phyloP scores from a whole-genome alignment of 1,140 invertebrate genomes.

The Tigriopus japonicus region DNA sequence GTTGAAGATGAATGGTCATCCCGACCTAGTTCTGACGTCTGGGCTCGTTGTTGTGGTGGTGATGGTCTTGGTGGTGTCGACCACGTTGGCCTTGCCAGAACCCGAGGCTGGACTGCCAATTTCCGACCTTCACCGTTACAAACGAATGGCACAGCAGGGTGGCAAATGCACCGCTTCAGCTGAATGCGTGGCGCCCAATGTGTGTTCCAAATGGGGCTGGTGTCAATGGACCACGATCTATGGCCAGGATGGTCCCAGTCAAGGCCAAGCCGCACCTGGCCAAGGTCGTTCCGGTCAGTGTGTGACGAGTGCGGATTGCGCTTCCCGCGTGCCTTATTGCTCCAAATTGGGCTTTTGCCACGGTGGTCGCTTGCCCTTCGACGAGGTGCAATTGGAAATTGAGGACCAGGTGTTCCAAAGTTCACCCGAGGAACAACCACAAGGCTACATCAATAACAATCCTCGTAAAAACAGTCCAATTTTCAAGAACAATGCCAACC shows the following conservation, averaged over 20 bases:
- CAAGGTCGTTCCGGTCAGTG: constrained; percentile 10
- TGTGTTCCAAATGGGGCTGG: constrained; percentile 15
- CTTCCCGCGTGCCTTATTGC: constrained; percentile 10
- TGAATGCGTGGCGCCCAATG: constrained; percentile 8
- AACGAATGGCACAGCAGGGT: not conserved
- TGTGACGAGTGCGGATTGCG: constrained; percentile 12
- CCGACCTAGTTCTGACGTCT: too few species aligned
- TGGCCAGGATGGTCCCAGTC: constrained; percentile 12
- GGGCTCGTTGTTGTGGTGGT: too few species aligned
- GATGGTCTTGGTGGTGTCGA: too few species aligned
- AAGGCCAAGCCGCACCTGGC: not conserved
- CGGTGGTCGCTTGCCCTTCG: constrained; percentile 13
- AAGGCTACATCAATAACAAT: constrained; percentile 14
- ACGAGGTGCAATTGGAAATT: constrained; percentile 13
- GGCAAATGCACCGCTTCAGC: constrained; percentile 3
- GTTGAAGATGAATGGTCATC: too few species aligned
- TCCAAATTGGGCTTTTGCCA: constrained; percentile 12
- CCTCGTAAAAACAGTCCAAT: constrained; percentile 5
- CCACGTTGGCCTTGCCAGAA: too few species aligned
- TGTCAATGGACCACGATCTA: constrained; percentile 14
- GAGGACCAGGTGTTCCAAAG: not conserved
- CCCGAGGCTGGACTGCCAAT: too few species aligned
- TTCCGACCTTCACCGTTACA: too few species aligned
- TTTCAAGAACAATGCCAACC: not conserved
- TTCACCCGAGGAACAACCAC: not conserved